Percentiles rank a stretch among this genome's conserved stretches.
Evolutionary conservation across 2,797 vertebrate species (phyloP).

Genomic region (Tokudaia tokunoshimensis): DNA sequence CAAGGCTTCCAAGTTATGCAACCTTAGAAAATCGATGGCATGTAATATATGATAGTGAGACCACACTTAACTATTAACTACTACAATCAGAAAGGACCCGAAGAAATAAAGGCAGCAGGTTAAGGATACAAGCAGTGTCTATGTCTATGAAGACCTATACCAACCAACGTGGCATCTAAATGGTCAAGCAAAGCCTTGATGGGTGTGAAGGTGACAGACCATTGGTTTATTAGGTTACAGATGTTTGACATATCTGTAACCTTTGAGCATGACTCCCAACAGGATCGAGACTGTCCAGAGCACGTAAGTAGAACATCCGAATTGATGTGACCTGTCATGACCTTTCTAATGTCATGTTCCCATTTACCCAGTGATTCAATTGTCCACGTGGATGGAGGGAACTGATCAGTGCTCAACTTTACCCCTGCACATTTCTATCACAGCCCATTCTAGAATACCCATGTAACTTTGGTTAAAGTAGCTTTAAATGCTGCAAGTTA

Average conservation of each 20-base stretch:
- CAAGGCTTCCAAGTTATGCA: conserved; percentile 4
- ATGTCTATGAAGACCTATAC: conserved; percentile 35
- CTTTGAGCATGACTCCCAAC: conserved; percentile 62
- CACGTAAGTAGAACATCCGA: conserved; percentile 63
- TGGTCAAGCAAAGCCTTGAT: neutral
- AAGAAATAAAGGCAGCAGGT: neutral
- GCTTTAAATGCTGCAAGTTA: neutral
- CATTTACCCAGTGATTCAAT: conserved; percentile 35
- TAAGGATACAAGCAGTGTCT: neutral
- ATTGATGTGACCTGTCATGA: conserved; percentile 50
- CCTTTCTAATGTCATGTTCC: conserved; percentile 65
- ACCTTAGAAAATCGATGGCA: neutral
- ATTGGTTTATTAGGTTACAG: conserved; percentile 67
- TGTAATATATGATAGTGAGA: neutral
- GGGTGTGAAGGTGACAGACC: conserved; percentile 48
- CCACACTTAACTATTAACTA: neutral
- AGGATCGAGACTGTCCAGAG: conserved; percentile 59
- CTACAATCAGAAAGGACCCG: neutral
- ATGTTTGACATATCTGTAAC: conserved; percentile 68
- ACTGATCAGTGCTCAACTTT: neutral
- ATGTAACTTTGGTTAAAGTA: neutral
- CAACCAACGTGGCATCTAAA: conserved; percentile 56
- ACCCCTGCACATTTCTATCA: neutral
- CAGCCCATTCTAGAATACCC: neutral
- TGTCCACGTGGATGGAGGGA: neutral